Conservation (phyloP, 2,797 vertebrate species). For the Anabacerthia variegaticeps region DNA sequence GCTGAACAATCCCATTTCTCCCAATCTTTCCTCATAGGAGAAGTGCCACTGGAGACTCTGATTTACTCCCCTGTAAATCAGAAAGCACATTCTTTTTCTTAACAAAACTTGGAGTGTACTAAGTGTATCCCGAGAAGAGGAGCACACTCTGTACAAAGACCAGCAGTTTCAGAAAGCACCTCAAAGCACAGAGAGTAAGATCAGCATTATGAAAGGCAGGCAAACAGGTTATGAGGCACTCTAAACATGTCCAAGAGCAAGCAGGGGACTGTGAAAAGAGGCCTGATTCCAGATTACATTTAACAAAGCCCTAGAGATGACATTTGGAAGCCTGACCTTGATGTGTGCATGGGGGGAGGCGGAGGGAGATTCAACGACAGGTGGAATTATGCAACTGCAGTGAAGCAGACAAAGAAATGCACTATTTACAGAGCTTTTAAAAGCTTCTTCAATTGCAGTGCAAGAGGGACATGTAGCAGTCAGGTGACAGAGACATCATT, state of each 20-base stretch:
- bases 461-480: not conserved
- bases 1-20: not conserved
- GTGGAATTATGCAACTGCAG: not conserved
- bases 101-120: not conserved
- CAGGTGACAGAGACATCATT: not conserved
- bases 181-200: not conserved
- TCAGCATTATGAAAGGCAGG: not conserved
- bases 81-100: not conserved
- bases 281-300: not conserved
- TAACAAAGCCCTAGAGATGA: not conserved
- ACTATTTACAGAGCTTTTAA: not conserved
- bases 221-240: not conserved
- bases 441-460: not conserved
- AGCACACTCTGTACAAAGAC: not conserved
- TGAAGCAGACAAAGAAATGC: not conserved
- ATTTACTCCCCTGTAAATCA: not conserved
- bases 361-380: not conserved
- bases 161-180: not conserved
- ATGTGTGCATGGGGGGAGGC: not conserved
- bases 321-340: conserved; percentile 35
- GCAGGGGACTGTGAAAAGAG: not conserved
- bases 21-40: not conserved
- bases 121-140: not conserved
- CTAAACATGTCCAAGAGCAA: not conserved
- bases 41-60: not conserved